Conservation (phyloP, 1,140 invertebrate species). For the Ceratitis capitata region DNA sequence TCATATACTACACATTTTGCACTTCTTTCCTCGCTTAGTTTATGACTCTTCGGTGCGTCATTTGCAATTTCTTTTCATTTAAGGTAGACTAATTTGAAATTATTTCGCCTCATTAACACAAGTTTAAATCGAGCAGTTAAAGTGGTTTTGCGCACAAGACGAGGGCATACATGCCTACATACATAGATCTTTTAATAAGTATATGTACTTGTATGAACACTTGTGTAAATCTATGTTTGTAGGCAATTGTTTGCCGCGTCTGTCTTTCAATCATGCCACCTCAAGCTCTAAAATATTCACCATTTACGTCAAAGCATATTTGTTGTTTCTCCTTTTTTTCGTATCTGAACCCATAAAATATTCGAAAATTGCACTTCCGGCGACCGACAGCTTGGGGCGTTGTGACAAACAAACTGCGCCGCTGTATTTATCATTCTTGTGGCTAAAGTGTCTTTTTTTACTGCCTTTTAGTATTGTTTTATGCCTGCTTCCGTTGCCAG, state of each 20-base stretch:
- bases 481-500: background rate
- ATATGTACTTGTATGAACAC: no score
- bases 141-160: background rate
- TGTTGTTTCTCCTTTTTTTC: background rate
- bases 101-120: conserved; percentile 21
- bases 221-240: no score
- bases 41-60: background rate
- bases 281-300: no score
- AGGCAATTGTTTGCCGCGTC: no score
- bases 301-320: background rate
- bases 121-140: background rate
- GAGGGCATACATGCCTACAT: no score
- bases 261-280: no score
- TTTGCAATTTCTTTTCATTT: background rate
- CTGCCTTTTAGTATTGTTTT: background rate
- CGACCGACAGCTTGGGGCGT: conserved; percentile 1
- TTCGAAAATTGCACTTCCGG: conserved; percentile 36
- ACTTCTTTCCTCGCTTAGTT: background rate
- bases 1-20: background rate
- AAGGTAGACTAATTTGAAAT: background rate
- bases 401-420: conserved; percentile 4
- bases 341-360: conserved; percentile 9
- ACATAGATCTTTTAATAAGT: no score
- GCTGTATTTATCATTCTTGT: conserved; percentile 14
- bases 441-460: background rate